Evolutionary conservation across 2,113 vertebrate species (phyloP), one percentile per base, ranked within the genome.

Genomic region (Tupaia chinensis): DNA sequence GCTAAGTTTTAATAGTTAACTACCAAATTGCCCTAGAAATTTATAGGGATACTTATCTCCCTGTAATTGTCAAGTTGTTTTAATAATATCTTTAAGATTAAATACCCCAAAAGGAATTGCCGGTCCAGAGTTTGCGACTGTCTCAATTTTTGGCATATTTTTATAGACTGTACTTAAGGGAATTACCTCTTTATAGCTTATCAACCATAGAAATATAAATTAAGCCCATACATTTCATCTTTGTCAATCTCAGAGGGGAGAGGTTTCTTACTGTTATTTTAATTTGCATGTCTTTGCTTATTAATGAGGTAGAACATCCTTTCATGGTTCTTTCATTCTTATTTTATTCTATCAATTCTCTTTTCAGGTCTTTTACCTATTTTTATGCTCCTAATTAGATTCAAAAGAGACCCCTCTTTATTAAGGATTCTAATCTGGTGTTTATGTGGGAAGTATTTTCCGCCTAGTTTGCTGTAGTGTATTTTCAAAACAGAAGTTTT

Each of bases 141-240:
- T 73, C 96, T 91, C 72, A 95, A 69, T 78, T 87, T 87, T 93
- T 93, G 53, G 29, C 90, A 90, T 14, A 60, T 70, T 76, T 96
- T 66, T 66, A 34, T 16, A 92, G 84, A 70, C 11, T 80, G 11
- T 16, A 63, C 11, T 82, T 86, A 4, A 56, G 32, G 81, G 88
- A 72, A 9, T 60, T 93, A 87, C 25, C 15, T 29, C 9, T 68
- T 94, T 83, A 25, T 54, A 79, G 9, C 74, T 89, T 32, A 89
- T 25, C n/a, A 73, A 27, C 20, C 65, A 16, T 65, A 81, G 61
- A 27, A 68, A 34, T 89, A 19, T 32, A 54, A 73, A 12, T 72
- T 80, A 86, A 84, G 74, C 16, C 65, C 14, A 14, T 13, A 23
- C 29, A 83, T 78, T 60, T 56, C 73, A 29, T 90, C 27, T 79